Evolutionary conservation across 2,888 invertebrate genomes (phyloP).

Genomic region (Pasiphila rectangulata): DNA sequence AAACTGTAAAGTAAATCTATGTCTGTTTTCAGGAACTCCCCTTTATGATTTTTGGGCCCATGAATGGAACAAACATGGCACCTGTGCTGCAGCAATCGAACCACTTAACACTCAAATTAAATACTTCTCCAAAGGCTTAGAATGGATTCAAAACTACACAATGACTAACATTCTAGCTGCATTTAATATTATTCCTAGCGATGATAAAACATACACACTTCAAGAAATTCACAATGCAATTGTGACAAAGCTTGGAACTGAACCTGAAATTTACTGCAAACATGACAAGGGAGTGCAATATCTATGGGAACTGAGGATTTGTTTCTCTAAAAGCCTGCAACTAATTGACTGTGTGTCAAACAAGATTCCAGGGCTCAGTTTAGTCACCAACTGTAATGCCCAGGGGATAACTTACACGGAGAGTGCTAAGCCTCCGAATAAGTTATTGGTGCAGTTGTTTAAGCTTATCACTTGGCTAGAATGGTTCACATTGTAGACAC

Average conservation of each 20-base stretch:
- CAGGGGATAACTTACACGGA: conserved; percentile 30
- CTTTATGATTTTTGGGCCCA: conserved; percentile 85
- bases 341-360: conserved; percentile 81
- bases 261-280: conserved; percentile 83
- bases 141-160: conserved; percentile 80
- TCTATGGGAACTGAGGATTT: conserved; percentile 86
- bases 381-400: conserved; percentile 30
- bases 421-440: conserved; percentile 52
- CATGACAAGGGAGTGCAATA: conserved; percentile 80
- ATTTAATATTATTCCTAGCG: conserved; percentile 74
- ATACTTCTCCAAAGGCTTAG: conserved; percentile 84
- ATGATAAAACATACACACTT: conserved; percentile 27
- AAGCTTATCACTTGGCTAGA: conserved; percentile 80
- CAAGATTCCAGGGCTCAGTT: neutral
- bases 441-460: conserved; percentile 75
- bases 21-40: conserved; percentile 51
- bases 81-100: conserved; percentile 83
- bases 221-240: conserved; percentile 55
- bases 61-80: conserved; percentile 91
- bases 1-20: too few species aligned
- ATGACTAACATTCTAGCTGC: conserved; percentile 80
- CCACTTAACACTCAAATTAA: conserved; percentile 81
- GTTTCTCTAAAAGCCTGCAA: conserved; percentile 84
- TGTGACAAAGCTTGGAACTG: conserved; percentile 73
- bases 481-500: conserved; percentile 81